phyloP scores from a whole-genome alignment of 2,113 vertebrate genomes.

The Erpornis zantholeuca region DNA sequence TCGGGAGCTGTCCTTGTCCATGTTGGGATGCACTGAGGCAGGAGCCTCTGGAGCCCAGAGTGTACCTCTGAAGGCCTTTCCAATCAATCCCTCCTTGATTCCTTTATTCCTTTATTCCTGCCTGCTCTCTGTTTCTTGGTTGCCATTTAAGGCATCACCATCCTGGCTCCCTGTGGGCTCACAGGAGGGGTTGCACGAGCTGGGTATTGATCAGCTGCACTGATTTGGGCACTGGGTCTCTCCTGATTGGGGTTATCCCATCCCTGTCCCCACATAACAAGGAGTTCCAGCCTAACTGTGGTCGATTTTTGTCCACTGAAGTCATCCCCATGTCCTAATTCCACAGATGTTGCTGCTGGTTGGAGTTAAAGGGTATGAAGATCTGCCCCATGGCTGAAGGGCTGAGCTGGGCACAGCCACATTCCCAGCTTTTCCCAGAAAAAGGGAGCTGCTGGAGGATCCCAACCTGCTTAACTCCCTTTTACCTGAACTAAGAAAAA shows the following conservation, averaged over 20 bases:
- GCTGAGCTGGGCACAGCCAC: not conserved
- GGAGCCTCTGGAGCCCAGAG: too few species aligned
- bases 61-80: too few species aligned
- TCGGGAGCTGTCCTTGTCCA: too few species aligned
- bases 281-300: not conserved
- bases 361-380: not conserved
- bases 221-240: slow-evolving; percentile 9
- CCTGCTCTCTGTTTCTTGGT: too few species aligned
- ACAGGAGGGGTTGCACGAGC: not conserved
- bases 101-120: too few species aligned
- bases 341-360: not conserved
- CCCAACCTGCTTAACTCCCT: not conserved
- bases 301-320: slow-evolving; percentile 20
- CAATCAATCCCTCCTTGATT: too few species aligned
- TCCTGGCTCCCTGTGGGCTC: not conserved
- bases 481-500: not conserved
- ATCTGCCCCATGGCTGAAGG: not conserved
- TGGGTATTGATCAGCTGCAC: slow-evolving; percentile 20
- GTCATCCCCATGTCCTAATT: slow-evolving; percentile 10
- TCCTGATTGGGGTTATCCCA: slow-evolving; percentile 39
- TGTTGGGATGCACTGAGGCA: too few species aligned
- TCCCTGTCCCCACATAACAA: not conserved
- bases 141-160: too few species aligned
- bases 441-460: not conserved
- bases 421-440: not conserved